A percentile compares a stretch with the other conserved stretches of the same genome.
Evolutionary conservation across 2,888 invertebrate species (phyloP).

Genomic region (Dryobotodes eremita): DNA sequence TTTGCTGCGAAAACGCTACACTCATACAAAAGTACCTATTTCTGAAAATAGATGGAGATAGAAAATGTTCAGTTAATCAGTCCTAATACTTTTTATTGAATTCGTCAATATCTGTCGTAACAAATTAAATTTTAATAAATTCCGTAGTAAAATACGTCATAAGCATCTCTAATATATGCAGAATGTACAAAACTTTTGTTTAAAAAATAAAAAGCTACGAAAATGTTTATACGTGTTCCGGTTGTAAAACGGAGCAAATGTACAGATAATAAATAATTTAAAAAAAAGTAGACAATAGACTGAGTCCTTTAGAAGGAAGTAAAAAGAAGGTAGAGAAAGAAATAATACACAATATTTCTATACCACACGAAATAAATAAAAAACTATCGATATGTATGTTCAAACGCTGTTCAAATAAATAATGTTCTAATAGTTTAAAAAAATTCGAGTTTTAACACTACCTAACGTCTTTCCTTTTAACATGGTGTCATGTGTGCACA

Average conservation of each 20-base stretch:
- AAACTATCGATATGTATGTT: neutral
- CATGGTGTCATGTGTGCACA: neutral
- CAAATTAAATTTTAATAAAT: neutral
- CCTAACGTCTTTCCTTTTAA: neutral
- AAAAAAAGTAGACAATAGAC: slow-evolving; percentile 46
- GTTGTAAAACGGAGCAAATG: slow-evolving; percentile 61
- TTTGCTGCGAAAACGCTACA: slow-evolving; percentile 92
- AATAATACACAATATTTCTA: neutral
- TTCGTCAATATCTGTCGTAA: slow-evolving; percentile 1
- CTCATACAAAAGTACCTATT: slow-evolving; percentile 92
- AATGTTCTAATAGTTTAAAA: neutral
- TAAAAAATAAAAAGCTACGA: slow-evolving; percentile 31
- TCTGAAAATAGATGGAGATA: slow-evolving; percentile 94
- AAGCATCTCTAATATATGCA: neutral
- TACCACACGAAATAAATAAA: no score
- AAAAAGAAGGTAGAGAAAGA: neutral
- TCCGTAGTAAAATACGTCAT: slow-evolving; percentile 8
- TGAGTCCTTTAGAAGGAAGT: neutral
- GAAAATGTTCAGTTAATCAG: slow-evolving; percentile 89
- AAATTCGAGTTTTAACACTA: neutral
- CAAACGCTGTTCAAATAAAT: no score
- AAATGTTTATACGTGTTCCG: slow-evolving; percentile 67
- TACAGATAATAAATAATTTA: slow-evolving; percentile 55
- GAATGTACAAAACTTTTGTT: neutral
- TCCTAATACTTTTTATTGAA: slow-evolving; percentile 73